Percentiles rank a stretch among this genome's conserved stretches.
These are phyloP conservation scores for Agrotis clavis DNA, from an alignment of 2,888 invertebrate genomes.

Conservation along the genomic window DNA sequence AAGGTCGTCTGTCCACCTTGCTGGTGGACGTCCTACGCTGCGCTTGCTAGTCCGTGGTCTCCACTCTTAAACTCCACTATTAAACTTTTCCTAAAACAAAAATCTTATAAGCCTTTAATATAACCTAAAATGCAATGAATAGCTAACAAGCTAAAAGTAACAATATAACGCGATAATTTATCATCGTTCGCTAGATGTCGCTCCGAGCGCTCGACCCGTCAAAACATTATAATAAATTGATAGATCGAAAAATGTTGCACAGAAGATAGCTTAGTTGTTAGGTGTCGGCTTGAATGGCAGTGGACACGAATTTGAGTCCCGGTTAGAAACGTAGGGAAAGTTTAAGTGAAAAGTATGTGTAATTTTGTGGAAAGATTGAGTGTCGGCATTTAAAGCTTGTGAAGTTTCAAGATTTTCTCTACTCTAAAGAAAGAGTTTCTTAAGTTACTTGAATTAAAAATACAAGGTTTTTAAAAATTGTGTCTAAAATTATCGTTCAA, in stretches of 20 bases:
- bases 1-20: too few relatives aligned
- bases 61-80: too few relatives aligned
- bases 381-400: neutral
- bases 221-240: conserved; percentile 56
- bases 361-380: neutral
- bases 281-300: conserved; percentile 19
- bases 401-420: neutral
- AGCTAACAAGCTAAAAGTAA: conserved; percentile 12
- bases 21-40: too few relatives aligned
- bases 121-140: conserved; percentile 14
- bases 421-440: neutral
- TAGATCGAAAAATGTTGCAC: conserved; percentile 42
- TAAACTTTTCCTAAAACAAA: too few relatives aligned
- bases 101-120: neutral
- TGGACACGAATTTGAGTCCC: conserved; percentile 22
- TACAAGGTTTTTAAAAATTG: neutral
- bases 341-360: conserved; percentile 3
- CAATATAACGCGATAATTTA: conserved; percentile 29
- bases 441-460: too few relatives aligned
- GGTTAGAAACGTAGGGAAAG: conserved; percentile 23
- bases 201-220: conserved; percentile 44
- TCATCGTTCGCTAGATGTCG: conserved; percentile 54
- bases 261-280: conserved; percentile 39
- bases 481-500: neutral
- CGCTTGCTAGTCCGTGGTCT: too few relatives aligned